Base-by-base conservation (phyloP, 2,888 invertebrate species). In the Xestoiulus laeticollis region DNA sequence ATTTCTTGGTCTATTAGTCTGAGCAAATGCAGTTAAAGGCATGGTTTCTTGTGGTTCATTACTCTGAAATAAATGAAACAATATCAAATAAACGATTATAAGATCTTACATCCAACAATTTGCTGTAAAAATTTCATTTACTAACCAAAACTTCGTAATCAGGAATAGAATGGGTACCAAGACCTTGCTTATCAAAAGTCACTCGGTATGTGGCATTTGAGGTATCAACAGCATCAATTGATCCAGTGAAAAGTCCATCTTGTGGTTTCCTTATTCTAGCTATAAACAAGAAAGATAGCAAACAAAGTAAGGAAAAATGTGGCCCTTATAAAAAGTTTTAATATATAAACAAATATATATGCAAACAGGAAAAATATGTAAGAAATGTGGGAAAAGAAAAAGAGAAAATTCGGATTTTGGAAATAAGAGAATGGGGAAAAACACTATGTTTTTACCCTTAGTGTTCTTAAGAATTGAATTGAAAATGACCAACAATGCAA, bases 141-240 rank as follows among this genome's bases (percentile, higher is more conserved):
- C 38, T 78, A 32, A 43, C 86, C 90, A 98, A 93, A 89, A 99
- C 98, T 94, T 99, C 99, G 93, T 96, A 98, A 93, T 99, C 99
- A 32, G 98, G 98, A 89, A 99, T 96, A 87, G 98, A 97, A 92
- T 98, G 97, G 6, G 98, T 98, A 0, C 98, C 98, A 78, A 99
- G 93, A 84, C 97, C 98, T 83, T 95, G 95, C 87, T 98, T 94
- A 92, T 98, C 98, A 93, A 99, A 99, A 1, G 97, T 96, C 90
- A 99, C 96, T 90, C 99, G 94, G 92, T 99, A 99, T 12, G 97
- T 96, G 91, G 97, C 97, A 91, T 97, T 97, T 5, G 97, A 95
- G 6, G 98, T 97, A 91, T 99, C 98, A 32, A 99, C 96, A 53
- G 98, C 99, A 93, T 98, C 98, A 89, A 99, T 97, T 84, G 95